Base-by-base conservation (phyloP, 2,113 vertebrate species). In the Nothocercus nigrocapillus region DNA sequence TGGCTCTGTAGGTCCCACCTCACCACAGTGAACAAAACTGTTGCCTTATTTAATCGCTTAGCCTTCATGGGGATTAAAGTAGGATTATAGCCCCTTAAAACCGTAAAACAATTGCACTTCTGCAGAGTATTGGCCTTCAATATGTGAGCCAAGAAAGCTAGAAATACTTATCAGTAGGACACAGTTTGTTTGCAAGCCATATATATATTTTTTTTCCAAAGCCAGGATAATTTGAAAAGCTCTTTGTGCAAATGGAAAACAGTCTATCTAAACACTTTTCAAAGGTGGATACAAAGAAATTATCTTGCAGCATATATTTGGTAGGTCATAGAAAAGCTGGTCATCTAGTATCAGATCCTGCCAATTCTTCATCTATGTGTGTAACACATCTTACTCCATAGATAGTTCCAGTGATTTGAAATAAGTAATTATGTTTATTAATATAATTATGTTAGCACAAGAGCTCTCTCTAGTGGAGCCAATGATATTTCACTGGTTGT, bases 401-500 rank as follows among this genome's bases (percentile, higher is more conserved):
- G 59, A 82, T 79, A 73, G 87, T 92, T 88, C 30, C 54, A 87
- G 66, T 80, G 70, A 94, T 96, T 97, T 96, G 34, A 97, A 92
- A 89, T 73, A 94, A 92, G 91, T 95, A 97, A 96, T 97, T 96
- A 97, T 94, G 96, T 95, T 97, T 95, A 96, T 97, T 97, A 97
- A 95, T 97, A 94, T 94, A 97, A 97, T 97, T 97, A 97, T 88
- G 91, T 91, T 96, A 95, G 95, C 96, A 96, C 96, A 95, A 97
- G 96, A 97, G 96, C 96, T 97, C 96, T 96, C 94, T 97, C 96
- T 97, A 97, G 96, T 97, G 96, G 96, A 97, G 95, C 68, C 94
- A 91, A 82, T 91, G 95, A 77, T 67, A 25, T 49, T 94, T 97
- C 96, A 95, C 96, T 97, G 44, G 75, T 95, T 82, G 49, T 70